Evolutionary conservation across 2,113 vertebrate species (phyloP), one percentile per base, ranked within the genome.

Genomic region (Gobio gobio): DNA sequence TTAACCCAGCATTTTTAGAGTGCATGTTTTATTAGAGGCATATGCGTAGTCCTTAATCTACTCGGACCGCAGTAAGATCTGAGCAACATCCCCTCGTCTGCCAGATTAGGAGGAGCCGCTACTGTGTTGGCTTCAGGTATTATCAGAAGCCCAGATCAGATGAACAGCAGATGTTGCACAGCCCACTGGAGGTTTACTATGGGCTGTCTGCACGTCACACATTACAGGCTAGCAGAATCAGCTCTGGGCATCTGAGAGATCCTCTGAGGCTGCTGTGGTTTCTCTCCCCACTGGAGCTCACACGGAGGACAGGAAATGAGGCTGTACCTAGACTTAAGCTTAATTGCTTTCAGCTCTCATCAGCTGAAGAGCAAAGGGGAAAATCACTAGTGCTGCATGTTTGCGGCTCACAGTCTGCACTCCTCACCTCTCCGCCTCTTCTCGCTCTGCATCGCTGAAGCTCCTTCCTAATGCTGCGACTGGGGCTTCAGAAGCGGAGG

Each of bases 321-420:
- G 82, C 58, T 86, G 63, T 47, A 85, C 87, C 85, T 87, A 89
- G 87, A 89, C 63, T 70, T 36, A 20, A 83, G 18, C 40, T 79
- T 92, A 94, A 94, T 93, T 92, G 83, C 89, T 92, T 91, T 91
- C 90, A 93, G 89, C 83, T 89, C 89, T 10, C 61, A 85, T 87
- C 88, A 87, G 83, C 90, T 86, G 70, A 87, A 73, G 16, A 49
- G 54, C 56, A 70, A 82, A 51, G 59, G 78, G 47, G 84, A 75
- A 20, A 68, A 87, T 75, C 66, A 82, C 84, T 85, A 33, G 79
- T 63, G 64, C 70, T 84, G 82, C 75, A 85, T 83, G 82, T 90
- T 86, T 90, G 80, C 43, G 79, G 83, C 81, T 82, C 74, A 7
- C 24, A 33, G 66, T 66, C 74, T 88, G 75, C 90, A 90, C 79